Evolutionary conservation across 2,797 vertebrate species (phyloP), one percentile per base, ranked within the genome.

Genomic region (Apogon hyalosoma): DNA sequence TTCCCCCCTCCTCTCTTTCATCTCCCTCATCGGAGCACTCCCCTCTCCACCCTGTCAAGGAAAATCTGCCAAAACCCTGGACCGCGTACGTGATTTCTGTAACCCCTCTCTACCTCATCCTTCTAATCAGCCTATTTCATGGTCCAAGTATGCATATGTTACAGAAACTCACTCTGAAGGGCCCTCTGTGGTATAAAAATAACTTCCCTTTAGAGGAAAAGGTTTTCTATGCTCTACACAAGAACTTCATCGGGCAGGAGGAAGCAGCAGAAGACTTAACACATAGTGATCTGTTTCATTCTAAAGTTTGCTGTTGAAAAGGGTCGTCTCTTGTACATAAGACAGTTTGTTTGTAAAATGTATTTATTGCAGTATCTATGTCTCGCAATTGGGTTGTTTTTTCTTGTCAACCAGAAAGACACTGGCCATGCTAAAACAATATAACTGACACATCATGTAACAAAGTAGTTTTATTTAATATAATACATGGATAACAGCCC

Each of bases 1-100:
- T 39, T 50, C 43, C 60, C 33, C 51, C 36, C 42, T 51, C 48
- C 16, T 63, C 78, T 65, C 79, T 88, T 87, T 91, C 84, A 88
- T 91, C 84, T 82, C 71, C 68, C 31, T 16, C 62, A 57, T 36
- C 5, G 11, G 61, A 70, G 53, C 83, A 79, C 75, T 68, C 81
- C 59, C 65, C 55, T 80, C 80, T 86, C 69, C 61, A 39, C 68
- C 71, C 68, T 77, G 84, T 68, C 58, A 66, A 61, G 71, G 70
- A 69, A 83, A 79, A 82, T 83, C 40, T 31, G 13, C 73, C 33
- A 21, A 77, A 64, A 4, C 69, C 63, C 48, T 62, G 47, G 39
- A 55, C 59, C 19, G 55, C 48, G 36, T 75, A 78, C 16, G 45
- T 66, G 61, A 79, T 76, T 69, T 80, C 24, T 58, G 52, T 51